Evolutionary conservation across 2,888 invertebrate species (phyloP), one percentile per base, ranked within the genome.

Genomic region (Eustalomyia histrio): DNA sequence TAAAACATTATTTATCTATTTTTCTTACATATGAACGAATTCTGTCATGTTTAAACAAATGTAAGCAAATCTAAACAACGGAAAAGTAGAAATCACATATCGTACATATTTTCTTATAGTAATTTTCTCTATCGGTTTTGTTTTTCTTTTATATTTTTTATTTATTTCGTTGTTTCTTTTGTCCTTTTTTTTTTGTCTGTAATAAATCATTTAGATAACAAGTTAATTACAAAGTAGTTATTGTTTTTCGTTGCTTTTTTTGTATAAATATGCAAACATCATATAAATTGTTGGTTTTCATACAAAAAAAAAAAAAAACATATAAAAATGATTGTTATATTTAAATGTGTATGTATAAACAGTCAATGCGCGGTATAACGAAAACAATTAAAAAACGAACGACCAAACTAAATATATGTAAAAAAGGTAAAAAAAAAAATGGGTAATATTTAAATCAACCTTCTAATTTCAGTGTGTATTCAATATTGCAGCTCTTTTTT

Each of bases 151-250:
- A 24, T 24, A 3, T 53, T n/a, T 18, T 1, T 6, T 39, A 29
- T 5, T 29, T 12, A 52, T 67, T 52, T 35, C 12, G n/a, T 47
- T 7, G 12, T 47, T 47, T 47, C 6, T 47, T 47, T 47, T 47
- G 3, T 14, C 16, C 50, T 50, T 7, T 47, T 6, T 68, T 55
- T 64, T 33, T 39, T 12, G 63, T 35, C 60, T n/a, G 0, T 21
- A 58, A 80, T 76, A 76, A 80, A 80, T 80, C 76, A 73, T 69
- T 43, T 17, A 68, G 76, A 76, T 73, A 80, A 64, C 47, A 73
- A 76, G 58, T 73, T 76, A 80, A 73, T 76, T 76, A 60, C 68
- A 29, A 58, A 67, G 35, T 16, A n/a, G 57, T 57, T 57, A 57
- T 57, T 57, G 57, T 33, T 57, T 33, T 33, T 55, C n/a, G n/a